These are phyloP conservation scores for Mythimna impura DNA, from an alignment of 2,888 invertebrate species.

Conservation along the genomic window DNA sequence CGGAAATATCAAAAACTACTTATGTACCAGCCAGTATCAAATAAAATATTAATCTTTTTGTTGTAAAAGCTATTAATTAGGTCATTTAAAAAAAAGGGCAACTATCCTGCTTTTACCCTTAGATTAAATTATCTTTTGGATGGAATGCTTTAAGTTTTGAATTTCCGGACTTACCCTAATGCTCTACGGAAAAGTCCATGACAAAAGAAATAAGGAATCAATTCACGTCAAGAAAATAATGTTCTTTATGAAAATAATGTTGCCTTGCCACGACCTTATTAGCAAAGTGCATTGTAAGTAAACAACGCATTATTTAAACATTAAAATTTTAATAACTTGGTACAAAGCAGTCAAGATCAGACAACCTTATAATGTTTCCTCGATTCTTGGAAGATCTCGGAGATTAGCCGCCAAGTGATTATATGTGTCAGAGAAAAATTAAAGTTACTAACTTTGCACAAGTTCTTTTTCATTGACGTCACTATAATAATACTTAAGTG, in stretches of 20 bases:
- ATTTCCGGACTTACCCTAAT: not conserved
- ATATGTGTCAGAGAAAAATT: constrained; percentile 55
- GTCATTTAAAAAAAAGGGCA: no score
- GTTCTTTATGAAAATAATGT: constrained; percentile 37
- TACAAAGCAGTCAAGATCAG: constrained; percentile 34
- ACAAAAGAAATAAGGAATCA: constrained; percentile 44
- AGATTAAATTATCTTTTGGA: no score
- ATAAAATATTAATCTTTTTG: no score
- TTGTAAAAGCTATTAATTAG: no score
- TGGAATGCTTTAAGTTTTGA: not conserved
- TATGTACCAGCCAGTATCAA: no score
- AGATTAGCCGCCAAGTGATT: constrained; percentile 62
- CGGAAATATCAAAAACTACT: no score
- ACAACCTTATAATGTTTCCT: constrained; percentile 61
- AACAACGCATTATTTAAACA: constrained; percentile 56
- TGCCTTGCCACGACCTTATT: constrained; percentile 43
- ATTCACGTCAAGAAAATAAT: constrained; percentile 13
- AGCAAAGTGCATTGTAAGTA: constrained; percentile 52
- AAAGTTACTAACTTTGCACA: constrained; percentile 21
- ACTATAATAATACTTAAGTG: constrained; percentile 32
- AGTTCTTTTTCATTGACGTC: constrained; percentile 60
- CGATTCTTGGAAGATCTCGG: constrained; percentile 64
- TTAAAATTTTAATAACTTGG: constrained; percentile 57
- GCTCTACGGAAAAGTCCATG: constrained; percentile 14
- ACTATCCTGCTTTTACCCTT: no score